Evolutionary conservation across 2,113 vertebrate species (phyloP).

Genomic region (Dascyllus trimaculatus): DNA sequence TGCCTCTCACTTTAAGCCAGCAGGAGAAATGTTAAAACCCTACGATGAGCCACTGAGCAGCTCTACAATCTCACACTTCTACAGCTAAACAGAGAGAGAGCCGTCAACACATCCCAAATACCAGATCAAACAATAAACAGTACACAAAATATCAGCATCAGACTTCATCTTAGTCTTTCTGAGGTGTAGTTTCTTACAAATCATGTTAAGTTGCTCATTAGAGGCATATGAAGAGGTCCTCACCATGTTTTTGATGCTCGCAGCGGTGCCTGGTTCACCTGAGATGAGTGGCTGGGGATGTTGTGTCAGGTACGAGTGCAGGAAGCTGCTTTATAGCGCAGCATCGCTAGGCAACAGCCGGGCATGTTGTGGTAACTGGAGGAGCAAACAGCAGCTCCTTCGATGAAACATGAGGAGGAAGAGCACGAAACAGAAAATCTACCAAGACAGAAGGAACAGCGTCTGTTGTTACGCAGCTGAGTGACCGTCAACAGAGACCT

Average conservation of each 20-base stretch:
- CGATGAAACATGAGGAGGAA: slow-evolving; percentile 46
- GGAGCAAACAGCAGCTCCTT: slow-evolving; percentile 55
- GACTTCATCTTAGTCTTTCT: neutral
- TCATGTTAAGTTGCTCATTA: neutral
- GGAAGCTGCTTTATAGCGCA: slow-evolving; percentile 52
- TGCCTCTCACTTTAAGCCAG: neutral
- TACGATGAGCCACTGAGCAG: neutral
- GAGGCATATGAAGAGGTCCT: slow-evolving; percentile 24
- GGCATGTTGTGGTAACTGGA: slow-evolving; percentile 74
- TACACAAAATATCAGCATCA: neutral
- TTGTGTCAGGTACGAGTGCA: slow-evolving; percentile 25
- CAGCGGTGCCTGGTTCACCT: slow-evolving; percentile 55
- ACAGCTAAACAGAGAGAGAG: too few relatives aligned
- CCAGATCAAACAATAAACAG: neutral
- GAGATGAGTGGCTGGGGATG: slow-evolving; percentile 57
- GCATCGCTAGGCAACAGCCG: slow-evolving; percentile 62
- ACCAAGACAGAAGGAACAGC: slow-evolving; percentile 1
- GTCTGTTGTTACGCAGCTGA: slow-evolving; percentile 33
- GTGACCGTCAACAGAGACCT: slow-evolving; percentile 36
- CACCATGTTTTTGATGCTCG: slow-evolving; percentile 66
- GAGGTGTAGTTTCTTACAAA: neutral
- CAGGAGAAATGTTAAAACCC: too few relatives aligned
- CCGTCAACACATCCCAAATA: neutral
- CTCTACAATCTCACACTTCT: neutral
- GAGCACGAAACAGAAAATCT: slow-evolving; percentile 23